These are phyloP conservation scores for Hemitrygon akajei DNA, from an alignment of 2,797 vertebrate genomes.

Conservation along the genomic window DNA sequence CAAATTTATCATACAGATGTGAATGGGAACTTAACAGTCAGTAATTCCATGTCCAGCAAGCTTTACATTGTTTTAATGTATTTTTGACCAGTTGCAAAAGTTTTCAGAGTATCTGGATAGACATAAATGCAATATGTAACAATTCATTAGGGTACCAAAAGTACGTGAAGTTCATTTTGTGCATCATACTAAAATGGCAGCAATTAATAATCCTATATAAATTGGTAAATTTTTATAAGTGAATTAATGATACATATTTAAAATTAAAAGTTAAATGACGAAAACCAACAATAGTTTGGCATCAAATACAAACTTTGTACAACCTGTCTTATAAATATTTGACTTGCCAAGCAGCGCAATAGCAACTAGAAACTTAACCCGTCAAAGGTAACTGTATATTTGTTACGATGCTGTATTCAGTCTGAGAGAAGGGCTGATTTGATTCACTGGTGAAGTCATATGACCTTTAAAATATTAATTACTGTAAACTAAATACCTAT, in stretches of 20 bases:
- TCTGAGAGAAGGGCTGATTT: not conserved
- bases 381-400: not conserved
- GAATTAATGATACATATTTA: not conserved
- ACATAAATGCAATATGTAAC: too few relatives aligned
- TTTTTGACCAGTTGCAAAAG: too few relatives aligned
- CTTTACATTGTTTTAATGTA: too few relatives aligned
- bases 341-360: not conserved
- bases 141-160: too few relatives aligned
- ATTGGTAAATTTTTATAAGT: not conserved
- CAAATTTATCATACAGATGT: too few relatives aligned
- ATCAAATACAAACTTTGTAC: too few relatives aligned
- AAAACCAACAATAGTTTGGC: not conserved
- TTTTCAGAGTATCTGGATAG: too few relatives aligned
- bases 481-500: not conserved
- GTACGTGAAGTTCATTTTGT: not conserved
- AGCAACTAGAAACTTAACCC: not conserved
- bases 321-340: not conserved
- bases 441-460: conserved; percentile 2
- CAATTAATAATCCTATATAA: not conserved
- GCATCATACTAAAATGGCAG: not conserved
- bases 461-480: not conserved
- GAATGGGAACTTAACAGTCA: too few relatives aligned
- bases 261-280: not conserved
- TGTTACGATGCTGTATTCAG: not conserved
- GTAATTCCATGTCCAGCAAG: too few relatives aligned